Conservation (phyloP, 2,888 invertebrate genomes). For the Bombylius discolor region DNA sequence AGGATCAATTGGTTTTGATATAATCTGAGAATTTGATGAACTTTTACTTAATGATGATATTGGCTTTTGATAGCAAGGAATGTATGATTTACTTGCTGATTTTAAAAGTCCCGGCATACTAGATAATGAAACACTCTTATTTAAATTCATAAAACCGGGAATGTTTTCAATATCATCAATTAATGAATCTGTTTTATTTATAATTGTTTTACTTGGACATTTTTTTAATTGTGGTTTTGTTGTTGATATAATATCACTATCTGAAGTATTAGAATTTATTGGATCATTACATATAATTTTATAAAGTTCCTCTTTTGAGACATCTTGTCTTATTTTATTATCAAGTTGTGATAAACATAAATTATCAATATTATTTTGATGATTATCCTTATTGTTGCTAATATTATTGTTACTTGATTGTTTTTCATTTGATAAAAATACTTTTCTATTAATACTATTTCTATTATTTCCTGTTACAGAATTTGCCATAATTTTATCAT, state of each 20-base stretch:
- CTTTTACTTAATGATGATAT: constrained; percentile 31
- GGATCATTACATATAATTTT: constrained; percentile 34
- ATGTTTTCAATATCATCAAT: constrained; percentile 3
- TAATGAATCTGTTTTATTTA: constrained; percentile 24
- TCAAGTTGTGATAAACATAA: constrained; percentile 34
- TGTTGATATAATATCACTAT: not conserved
- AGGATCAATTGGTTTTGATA: constrained; percentile 5
- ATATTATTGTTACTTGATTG: not conserved
- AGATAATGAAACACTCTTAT: constrained; percentile 32
- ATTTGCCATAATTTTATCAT: constrained; percentile 28
- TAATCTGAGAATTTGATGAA: constrained; percentile 32
- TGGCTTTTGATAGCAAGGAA: constrained; percentile 34
- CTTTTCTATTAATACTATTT: not conserved
- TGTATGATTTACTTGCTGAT: constrained; percentile 29
- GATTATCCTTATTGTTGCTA: too few species aligned
- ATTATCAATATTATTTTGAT: constrained; percentile 11
- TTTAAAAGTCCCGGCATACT: constrained; percentile 27
- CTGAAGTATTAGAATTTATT: constrained; percentile 1
- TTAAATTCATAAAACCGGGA: constrained; percentile 18
- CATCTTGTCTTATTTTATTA: constrained; percentile 31
- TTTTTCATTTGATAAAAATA: not conserved
- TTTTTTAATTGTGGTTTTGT: not conserved
- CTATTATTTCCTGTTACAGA: not conserved
- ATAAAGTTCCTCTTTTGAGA: constrained; percentile 35
- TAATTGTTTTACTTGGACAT: not conserved